These are phyloP conservation scores for Brotogeris chrysoptera DNA, from an alignment of 2,797 vertebrate species.

Conservation along the genomic window DNA sequence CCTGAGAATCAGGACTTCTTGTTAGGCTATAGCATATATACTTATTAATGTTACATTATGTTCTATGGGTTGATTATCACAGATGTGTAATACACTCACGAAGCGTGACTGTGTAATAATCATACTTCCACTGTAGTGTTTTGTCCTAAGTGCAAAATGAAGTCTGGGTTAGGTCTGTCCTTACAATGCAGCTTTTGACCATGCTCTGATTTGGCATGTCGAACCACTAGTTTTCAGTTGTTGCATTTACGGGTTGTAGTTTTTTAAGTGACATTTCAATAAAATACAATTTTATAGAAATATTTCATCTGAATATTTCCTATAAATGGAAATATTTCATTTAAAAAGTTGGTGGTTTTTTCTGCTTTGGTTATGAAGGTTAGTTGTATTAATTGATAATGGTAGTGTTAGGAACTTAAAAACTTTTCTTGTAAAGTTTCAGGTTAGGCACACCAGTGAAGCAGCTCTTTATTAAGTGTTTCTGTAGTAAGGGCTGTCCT, in stretches of 20 bases:
- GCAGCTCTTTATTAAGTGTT: neutral
- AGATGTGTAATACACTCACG: too few species aligned
- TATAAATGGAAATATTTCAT: neutral
- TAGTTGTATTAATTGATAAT: neutral
- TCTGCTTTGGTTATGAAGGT: neutral
- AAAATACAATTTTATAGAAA: neutral
- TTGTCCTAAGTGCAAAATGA: too few species aligned
- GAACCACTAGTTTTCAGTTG: too few species aligned
- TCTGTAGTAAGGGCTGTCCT: neutral
- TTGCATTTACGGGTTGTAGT: neutral
- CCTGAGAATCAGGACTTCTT: too few species aligned
- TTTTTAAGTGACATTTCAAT: neutral
- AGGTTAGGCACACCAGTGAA: neutral
- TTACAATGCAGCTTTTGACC: too few species aligned
- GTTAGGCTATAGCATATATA: too few species aligned
- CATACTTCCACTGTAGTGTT: too few species aligned
- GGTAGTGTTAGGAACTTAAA: neutral
- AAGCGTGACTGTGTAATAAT: too few species aligned
- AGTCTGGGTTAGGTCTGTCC: too few species aligned
- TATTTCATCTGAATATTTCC: neutral
- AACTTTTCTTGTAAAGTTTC: neutral
- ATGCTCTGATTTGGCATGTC: too few species aligned
- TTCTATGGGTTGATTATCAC: too few species aligned
- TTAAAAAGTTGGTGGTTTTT: neutral
- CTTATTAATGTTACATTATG: too few species aligned